Conservation (phyloP, 2,888 invertebrate genomes). For the Agriotes lineatus region DNA sequence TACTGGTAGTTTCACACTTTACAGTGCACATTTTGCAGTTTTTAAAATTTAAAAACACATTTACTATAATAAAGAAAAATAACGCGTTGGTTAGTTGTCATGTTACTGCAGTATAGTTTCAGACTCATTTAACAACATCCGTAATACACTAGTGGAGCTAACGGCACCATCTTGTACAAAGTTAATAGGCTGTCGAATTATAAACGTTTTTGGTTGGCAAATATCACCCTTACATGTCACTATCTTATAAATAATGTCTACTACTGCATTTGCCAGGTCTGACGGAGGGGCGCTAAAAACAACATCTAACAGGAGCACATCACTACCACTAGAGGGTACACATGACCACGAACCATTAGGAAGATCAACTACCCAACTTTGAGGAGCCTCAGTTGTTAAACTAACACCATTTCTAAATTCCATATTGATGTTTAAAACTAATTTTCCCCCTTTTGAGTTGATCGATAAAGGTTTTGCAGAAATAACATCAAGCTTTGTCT, state of each 20-base stretch:
- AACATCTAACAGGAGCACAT: slow-evolving; percentile 56
- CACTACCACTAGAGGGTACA: slow-evolving; percentile 58
- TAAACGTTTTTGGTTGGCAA: slow-evolving; percentile 61
- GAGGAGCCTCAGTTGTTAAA: slow-evolving; percentile 70
- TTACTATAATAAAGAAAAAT: too few species aligned
- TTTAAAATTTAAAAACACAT: too few species aligned
- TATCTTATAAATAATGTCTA: slow-evolving; percentile 60
- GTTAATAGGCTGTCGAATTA: slow-evolving; percentile 55
- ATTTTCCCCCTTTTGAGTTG: slow-evolving; percentile 63
- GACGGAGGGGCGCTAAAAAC: slow-evolving; percentile 57
- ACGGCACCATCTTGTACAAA: slow-evolving; percentile 42
- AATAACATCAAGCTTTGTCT: slow-evolving; percentile 49
- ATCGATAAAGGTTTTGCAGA: slow-evolving; percentile 55
- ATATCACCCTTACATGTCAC: slow-evolving; percentile 60
- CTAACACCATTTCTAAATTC: slow-evolving; percentile 66
- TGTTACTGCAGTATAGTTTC: slow-evolving; percentile 20
- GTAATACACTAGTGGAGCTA: slow-evolving; percentile 34
- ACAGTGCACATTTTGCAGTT: too few species aligned
- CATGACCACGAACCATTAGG: slow-evolving; percentile 61
- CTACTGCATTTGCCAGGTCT: slow-evolving; percentile 35
- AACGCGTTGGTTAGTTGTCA: background rate
- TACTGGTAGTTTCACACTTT: too few species aligned
- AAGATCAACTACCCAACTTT: slow-evolving; percentile 67
- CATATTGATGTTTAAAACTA: slow-evolving; percentile 64
- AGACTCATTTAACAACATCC: slow-evolving; percentile 45